phyloP scores from a whole-genome alignment of 2,113 vertebrate species.

The Laterallus jamaicensis region DNA sequence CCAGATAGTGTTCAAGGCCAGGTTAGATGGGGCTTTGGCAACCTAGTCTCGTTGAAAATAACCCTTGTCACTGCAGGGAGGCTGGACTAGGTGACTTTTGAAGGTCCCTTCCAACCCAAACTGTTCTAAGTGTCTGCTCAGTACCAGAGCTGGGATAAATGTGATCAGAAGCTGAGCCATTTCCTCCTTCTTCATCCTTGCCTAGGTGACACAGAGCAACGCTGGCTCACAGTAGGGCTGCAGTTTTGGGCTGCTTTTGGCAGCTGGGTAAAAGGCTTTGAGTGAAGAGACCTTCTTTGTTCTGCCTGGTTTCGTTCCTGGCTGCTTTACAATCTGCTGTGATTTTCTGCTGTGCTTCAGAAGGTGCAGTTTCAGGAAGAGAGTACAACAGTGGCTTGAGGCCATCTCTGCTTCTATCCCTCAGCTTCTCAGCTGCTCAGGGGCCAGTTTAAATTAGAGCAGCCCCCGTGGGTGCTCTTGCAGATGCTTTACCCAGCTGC shows the following conservation, averaged over 20 bases:
- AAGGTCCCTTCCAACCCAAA: background rate
- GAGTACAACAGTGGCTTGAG: constrained; percentile 50
- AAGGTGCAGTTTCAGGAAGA: constrained; percentile 14
- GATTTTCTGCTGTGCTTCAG: constrained; percentile 13
- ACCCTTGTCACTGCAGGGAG: background rate
- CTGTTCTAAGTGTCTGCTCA: background rate
- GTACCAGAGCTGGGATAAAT: background rate
- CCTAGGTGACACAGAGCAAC: background rate
- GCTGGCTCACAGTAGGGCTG: background rate
- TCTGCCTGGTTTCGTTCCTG: background rate
- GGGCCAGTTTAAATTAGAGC: constrained; percentile 43
- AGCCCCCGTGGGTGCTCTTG: constrained; percentile 1
- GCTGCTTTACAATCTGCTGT: background rate
- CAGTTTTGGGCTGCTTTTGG: background rate
- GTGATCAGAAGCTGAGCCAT: background rate
- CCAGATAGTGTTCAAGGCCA: background rate
- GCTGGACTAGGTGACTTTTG: background rate
- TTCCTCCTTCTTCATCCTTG: background rate
- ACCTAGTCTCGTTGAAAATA: background rate
- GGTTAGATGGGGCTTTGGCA: background rate
- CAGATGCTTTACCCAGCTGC: background rate
- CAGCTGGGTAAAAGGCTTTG: background rate
- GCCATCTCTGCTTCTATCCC: constrained; percentile 41
- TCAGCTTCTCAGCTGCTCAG: constrained; percentile 14
- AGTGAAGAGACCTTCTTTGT: background rate